Evolutionary conservation across 2,113 vertebrate species (phyloP).

Genomic region (Aix galericulata): DNA sequence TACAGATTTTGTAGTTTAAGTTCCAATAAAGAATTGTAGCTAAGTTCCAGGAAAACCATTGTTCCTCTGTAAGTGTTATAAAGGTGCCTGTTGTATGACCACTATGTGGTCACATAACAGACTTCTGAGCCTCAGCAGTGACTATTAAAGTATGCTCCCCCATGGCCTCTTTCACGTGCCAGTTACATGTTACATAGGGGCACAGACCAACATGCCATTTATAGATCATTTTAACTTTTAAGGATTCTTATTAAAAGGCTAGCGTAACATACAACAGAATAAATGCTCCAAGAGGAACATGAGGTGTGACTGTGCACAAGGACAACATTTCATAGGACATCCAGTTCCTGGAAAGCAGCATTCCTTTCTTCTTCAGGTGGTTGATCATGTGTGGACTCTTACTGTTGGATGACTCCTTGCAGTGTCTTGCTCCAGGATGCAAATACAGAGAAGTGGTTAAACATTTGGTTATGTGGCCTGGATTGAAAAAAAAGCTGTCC

Average conservation of each 20-base stretch:
- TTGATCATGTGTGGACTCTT: no score
- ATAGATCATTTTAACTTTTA: not conserved
- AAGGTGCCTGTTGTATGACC: not conserved
- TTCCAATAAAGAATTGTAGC: not conserved
- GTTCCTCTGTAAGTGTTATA: not conserved
- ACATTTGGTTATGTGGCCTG: not conserved
- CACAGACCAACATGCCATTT: no score
- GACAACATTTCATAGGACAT: not conserved
- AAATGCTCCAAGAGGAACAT: not conserved
- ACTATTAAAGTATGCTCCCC: not conserved
- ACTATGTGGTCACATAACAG: not conserved
- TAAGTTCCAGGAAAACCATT: not conserved
- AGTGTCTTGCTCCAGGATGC: not conserved
- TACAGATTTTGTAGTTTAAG: not conserved
- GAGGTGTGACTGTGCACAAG: not conserved
- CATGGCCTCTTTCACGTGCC: not conserved
- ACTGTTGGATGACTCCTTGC: not conserved
- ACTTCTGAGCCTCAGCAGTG: not conserved
- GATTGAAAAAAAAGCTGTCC: not conserved
- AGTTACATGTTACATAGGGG: not conserved
- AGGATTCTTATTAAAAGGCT: not conserved
- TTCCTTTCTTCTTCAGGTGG: not conserved
- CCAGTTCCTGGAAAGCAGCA: not conserved
- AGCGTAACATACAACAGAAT: not conserved
- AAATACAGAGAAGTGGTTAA: not conserved